phyloP scores from a whole-genome alignment of 2,113 vertebrate genomes.

The Trinectes maculatus region DNA sequence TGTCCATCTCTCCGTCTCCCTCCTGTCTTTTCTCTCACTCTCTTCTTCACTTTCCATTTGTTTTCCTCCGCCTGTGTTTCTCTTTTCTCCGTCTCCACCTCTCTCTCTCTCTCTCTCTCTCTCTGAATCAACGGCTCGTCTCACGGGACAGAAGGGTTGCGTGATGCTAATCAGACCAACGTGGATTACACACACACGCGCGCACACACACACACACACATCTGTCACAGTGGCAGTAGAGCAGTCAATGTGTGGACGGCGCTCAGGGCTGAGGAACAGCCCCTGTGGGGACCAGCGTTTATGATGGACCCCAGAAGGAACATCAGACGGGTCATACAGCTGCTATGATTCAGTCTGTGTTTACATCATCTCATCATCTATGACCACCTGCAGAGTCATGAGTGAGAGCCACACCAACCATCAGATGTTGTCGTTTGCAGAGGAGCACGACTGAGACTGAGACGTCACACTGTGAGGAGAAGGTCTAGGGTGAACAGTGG shows the following conservation, averaged over 20 bases:
- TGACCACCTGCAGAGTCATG: no score
- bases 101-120: conserved; percentile 1
- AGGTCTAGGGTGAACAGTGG: no score
- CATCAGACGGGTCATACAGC: no score
- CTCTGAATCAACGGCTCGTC: conserved; percentile 60
- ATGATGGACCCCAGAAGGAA: conserved; percentile 17
- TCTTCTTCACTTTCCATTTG: conserved; percentile 2
- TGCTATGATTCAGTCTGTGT: no score
- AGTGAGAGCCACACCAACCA: no score
- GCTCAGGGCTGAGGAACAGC: conserved; percentile 47
- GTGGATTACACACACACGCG: conserved; percentile 52
- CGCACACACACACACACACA: conserved; percentile 31
- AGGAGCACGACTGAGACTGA: no score
- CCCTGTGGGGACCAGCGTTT: conserved; percentile 31
- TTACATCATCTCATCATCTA: no score
- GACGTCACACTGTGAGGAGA: no score
- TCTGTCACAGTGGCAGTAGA: conserved; percentile 61
- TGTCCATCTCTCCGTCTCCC: not conserved
- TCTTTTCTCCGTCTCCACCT: not conserved
- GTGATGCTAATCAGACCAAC: conserved; percentile 59
- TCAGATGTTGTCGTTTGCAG: no score
- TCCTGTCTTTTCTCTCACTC: not conserved
- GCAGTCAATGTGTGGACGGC: conserved; percentile 45
- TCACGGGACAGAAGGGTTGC: conserved; percentile 50
- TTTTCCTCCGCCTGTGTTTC: not conserved